Conservation (phyloP, 2,113 vertebrate species). For the Glaucomys volans region DNA sequence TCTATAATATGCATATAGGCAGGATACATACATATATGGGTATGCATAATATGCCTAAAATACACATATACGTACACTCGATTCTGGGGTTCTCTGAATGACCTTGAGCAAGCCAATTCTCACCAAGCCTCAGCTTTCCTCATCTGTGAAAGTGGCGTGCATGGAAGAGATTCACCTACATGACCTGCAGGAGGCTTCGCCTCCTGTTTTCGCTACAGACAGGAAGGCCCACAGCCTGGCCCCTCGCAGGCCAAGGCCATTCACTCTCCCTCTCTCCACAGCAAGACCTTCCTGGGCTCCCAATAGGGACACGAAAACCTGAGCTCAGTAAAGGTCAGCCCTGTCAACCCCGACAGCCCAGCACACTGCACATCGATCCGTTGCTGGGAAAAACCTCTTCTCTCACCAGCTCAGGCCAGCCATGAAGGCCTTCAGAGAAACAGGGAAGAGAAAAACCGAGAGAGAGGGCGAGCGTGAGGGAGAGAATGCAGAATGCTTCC, state of each 20-base stretch:
- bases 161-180: neutral
- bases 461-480: slow-evolving; percentile 65
- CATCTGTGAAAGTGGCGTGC: neutral
- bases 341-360: slow-evolving; percentile 54
- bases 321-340: slow-evolving; percentile 74
- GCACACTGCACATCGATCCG: slow-evolving; percentile 57
- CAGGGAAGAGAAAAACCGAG: slow-evolving; percentile 74
- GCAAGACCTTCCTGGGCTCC: slow-evolving; percentile 38
- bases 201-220: neutral
- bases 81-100: neutral
- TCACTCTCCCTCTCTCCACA: neutral
- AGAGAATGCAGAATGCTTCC: slow-evolving; percentile 24
- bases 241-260: neutral
- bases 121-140: slow-evolving; percentile 56
- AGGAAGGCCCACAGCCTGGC: neutral
- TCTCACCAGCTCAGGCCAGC: slow-evolving; percentile 38
- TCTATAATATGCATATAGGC: neutral
- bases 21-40: neutral
- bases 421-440: slow-evolving; percentile 67
- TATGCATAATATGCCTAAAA: neutral
- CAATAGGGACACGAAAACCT: slow-evolving; percentile 15
- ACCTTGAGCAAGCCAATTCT: slow-evolving; percentile 14
- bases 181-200: too few relatives aligned
- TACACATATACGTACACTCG: neutral
- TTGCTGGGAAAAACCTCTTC: slow-evolving; percentile 80